phyloP scores from a whole-genome alignment of 2,113 vertebrate species.

The Etia nguti region DNA sequence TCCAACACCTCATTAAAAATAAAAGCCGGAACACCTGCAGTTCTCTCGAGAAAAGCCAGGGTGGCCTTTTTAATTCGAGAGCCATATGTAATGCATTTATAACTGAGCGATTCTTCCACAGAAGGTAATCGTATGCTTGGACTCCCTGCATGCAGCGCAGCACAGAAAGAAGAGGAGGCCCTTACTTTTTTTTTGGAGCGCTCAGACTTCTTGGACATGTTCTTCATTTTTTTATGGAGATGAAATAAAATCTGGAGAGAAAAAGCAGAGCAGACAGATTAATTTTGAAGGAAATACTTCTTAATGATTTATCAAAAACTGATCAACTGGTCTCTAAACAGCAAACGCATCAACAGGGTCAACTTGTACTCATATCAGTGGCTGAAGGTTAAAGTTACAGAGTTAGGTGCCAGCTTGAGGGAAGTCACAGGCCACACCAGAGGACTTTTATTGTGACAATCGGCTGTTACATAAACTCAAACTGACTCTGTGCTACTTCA shows the following conservation, averaged over 20 bases:
- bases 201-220: constrained; percentile 82
- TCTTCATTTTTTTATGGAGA: constrained; percentile 85
- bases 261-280: neutral
- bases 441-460: neutral
- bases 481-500: neutral
- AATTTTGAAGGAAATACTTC: rapidly evolving
- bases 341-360: neutral
- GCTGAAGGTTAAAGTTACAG: neutral
- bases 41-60: neutral
- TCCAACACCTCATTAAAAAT: neutral
- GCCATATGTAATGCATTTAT: neutral
- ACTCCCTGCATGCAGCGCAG: neutral
- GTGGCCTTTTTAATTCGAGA: neutral
- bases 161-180: neutral
- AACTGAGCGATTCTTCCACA: neutral
- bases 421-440: neutral
- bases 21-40: neutral
- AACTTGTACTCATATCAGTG: neutral
- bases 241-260: constrained; percentile 76
- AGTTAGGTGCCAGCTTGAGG: neutral
- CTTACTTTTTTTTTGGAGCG: constrained; percentile 82
- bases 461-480: neutral
- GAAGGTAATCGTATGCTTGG: neutral
- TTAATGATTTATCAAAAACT: rapidly evolving
- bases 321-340: neutral